Evolutionary conservation across 2,797 vertebrate species (phyloP), one percentile per base, ranked within the genome.

Genomic region (Serranus cabrilla): DNA sequence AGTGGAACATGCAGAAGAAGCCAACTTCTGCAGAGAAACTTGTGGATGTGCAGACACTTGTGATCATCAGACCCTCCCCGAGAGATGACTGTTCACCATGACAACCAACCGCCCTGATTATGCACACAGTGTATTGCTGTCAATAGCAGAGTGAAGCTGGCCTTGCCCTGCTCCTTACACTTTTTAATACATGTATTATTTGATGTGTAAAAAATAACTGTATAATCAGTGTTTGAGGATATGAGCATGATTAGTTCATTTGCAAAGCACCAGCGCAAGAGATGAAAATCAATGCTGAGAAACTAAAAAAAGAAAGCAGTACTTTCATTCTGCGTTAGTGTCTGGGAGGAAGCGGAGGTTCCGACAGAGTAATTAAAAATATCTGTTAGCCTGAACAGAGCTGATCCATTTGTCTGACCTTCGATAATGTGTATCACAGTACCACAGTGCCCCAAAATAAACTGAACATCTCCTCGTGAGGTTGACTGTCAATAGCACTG

Each of bases 301-400:
- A n/a, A 40, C 62, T 40, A n/a, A 51, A 16, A 54, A 74, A 25
- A 0, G 34, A 42, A 34, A 71, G 46, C 62, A 58, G 4, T 21
- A 40, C 31, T 58, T 75, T 78, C 2, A 57, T 45, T 71, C 31
- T 27, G 25, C 27, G 37, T 49, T 37, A 47, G 40, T n/a, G 11
- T 58, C 40, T 42, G n/a, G 52, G 50, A 74, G 76, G 74, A 83
- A 45, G 74, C 59, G 23, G 65, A 78, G 47, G 71, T 57, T 78
- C 45, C 49, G n/a, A 49, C 21, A 23, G 60, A 71, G 80, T 74
- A 80, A 86, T 86, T 82, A 79, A 80, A 80, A 81, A 51, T 85
- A 73, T 63, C 51, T 60, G 42, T 67, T 54, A 18, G 54, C 39
- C 59, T 20, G 39, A 82, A 67, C 57, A n/a, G 63, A 75, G 81